phyloP scores from a whole-genome alignment of 2,113 vertebrate species.

The Chamaea fasciata region DNA sequence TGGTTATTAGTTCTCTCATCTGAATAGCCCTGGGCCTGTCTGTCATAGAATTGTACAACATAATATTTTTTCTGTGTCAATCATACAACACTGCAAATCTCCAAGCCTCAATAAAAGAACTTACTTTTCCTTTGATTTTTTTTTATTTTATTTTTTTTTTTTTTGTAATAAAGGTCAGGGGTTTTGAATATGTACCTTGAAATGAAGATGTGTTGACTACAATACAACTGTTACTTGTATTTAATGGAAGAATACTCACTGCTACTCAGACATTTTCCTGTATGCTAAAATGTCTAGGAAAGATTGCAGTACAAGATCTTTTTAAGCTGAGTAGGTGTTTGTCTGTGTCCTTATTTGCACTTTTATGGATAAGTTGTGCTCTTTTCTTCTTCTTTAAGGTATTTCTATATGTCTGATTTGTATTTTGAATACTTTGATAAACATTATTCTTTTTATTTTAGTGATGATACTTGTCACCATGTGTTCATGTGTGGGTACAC shows the following conservation, averaged over 20 bases:
- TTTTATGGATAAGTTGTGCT: neutral
- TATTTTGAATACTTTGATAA: neutral
- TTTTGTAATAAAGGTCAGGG: neutral
- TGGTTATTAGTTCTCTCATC: constrained; percentile 64
- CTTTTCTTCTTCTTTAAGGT: neutral
- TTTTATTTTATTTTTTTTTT: neutral
- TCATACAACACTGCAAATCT: constrained; percentile 33
- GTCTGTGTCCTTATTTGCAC: neutral
- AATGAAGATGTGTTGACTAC: constrained; percentile 9
- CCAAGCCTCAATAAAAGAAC: constrained; percentile 36
- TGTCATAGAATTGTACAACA: constrained; percentile 50
- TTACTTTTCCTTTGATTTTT: neutral
- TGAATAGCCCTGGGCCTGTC: constrained; percentile 61
- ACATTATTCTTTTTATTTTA: neutral
- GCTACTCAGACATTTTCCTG: neutral
- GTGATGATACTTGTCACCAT: neutral
- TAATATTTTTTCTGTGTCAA: constrained; percentile 68
- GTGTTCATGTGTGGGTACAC: neutral
- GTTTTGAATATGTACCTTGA: constrained; percentile 30
- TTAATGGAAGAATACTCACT: neutral
- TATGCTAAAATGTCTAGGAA: neutral
- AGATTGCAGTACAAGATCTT: neutral
- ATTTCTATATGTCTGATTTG: neutral
- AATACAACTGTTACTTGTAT: neutral
- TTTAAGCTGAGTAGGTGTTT: neutral